A percentile compares a stretch with the other conserved stretches of the same genome.
These are phyloP conservation scores for Conops quadrifasciatus DNA, from an alignment of 2,888 invertebrate genomes.

Conservation along the genomic window DNA sequence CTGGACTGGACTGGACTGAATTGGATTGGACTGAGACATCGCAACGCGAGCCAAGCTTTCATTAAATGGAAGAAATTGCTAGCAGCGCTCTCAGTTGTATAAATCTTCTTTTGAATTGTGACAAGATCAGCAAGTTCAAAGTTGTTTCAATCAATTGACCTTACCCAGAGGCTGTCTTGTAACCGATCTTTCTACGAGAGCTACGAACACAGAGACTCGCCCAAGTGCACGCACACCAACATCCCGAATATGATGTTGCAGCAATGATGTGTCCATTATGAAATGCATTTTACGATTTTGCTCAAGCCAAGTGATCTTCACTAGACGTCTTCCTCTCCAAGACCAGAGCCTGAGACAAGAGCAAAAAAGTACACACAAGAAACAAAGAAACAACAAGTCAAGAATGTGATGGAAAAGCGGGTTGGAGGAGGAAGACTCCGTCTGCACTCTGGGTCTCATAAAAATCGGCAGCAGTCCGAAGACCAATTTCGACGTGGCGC, in stretches of 20 bases:
- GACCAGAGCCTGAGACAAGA: background rate
- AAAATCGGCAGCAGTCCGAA: background rate
- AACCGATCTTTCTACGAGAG: slow-evolving; percentile 20
- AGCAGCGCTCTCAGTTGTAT: slow-evolving; percentile 48
- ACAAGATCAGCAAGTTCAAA: slow-evolving; percentile 67
- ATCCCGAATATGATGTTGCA: too few relatives aligned
- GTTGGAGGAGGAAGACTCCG: background rate
- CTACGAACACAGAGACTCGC: background rate
- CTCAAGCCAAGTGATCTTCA: background rate
- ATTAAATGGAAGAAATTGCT: background rate
- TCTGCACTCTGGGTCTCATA: background rate
- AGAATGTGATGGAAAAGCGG: background rate
- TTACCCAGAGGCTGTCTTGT: slow-evolving; percentile 51
- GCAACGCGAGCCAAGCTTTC: background rate
- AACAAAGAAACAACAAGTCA: too few relatives aligned
- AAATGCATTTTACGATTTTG: too few relatives aligned
- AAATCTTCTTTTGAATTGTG: slow-evolving; percentile 66
- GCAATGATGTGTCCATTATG: background rate
- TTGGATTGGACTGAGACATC: slow-evolving; percentile 10
- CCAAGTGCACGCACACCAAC: background rate
- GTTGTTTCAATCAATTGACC: slow-evolving; percentile 66
- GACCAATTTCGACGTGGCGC: background rate
- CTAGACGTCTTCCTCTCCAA: slow-evolving; percentile 1
- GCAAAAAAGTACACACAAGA: background rate
- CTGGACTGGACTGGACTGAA: too few relatives aligned